Evolutionary conservation across 1,140 invertebrate genomes (phyloP).

Genomic region (Gonatopus flavifemur): DNA sequence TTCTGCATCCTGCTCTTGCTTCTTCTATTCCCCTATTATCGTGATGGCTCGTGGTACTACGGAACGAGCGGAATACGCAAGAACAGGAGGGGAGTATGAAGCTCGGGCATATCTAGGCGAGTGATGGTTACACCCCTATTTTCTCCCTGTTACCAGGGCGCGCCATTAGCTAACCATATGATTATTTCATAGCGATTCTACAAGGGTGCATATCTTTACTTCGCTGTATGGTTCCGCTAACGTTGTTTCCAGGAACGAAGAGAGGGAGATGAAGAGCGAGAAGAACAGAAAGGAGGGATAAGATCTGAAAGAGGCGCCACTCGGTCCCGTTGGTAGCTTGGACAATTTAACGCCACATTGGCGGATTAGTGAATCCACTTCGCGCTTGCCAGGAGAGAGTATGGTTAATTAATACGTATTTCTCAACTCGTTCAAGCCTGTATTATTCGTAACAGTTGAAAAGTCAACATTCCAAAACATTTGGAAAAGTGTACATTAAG

Average conservation of each 20-base stretch:
- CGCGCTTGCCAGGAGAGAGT: no score
- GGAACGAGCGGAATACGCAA: no score
- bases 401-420: no score
- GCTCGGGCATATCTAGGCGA: conserved; percentile 37
- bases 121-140: conserved; percentile 43
- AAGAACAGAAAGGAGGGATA: background rate
- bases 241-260: background rate
- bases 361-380: no score
- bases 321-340: no score
- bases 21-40: no score
- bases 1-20: conserved; percentile 20
- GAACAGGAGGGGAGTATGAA: conserved; percentile 22
- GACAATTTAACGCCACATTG: no score
- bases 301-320: background rate
- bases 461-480: no score
- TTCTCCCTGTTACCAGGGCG: conserved; percentile 8
- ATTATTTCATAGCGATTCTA: conserved; percentile 55
- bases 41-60: no score
- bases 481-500: no score
- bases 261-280: background rate
- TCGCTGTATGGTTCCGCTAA: background rate
- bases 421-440: no score
- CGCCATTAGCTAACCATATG: conserved; percentile 60
- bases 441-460: no score
- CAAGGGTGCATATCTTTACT: conserved; percentile 54